Percentiles rank a stretch among this genome's conserved stretches.
Conservation (phyloP, 2,113 vertebrate species). For the Amphiprion ocellaris region DNA sequence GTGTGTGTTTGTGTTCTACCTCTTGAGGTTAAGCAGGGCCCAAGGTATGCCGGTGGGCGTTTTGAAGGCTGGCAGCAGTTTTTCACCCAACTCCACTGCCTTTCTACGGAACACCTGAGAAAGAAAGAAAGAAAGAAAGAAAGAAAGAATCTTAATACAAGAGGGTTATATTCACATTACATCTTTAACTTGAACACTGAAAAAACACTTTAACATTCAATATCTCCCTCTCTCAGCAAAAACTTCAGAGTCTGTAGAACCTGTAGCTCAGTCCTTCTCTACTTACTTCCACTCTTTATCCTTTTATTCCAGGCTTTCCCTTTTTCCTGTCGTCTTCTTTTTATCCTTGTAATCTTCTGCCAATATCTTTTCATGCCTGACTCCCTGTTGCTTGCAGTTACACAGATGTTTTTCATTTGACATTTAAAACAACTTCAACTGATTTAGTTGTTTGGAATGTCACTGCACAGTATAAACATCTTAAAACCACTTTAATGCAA, state of each 20-base stretch:
- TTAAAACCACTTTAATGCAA: no score
- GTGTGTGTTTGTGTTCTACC: conserved; percentile 82
- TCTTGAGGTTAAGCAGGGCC: conserved; percentile 98
- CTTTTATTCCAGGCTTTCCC: conserved; percentile 16
- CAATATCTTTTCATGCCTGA: conserved; percentile 1
- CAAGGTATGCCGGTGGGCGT: conserved; percentile 98
- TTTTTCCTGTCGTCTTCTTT: conserved; percentile 19
- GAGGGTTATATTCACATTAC: neutral
- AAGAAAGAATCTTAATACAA: conserved; percentile 19
- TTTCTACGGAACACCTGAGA: conserved; percentile 94
- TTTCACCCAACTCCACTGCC: conserved; percentile 96
- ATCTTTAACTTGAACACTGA: no score
- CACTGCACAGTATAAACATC: neutral
- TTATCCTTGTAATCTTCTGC: conserved; percentile 34
- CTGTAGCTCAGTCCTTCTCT: neutral
- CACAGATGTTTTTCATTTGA: conserved; percentile 21
- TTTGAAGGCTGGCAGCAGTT: conserved; percentile 96
- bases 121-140: conserved; percentile 19
- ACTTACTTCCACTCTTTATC: neutral
- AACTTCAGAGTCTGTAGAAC: neutral
- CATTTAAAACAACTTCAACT: conserved; percentile 8
- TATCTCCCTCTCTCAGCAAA: neutral
- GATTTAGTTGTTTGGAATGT: neutral
- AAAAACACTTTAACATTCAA: neutral
- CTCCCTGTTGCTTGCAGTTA: conserved; percentile 22